Conservation (phyloP, 2,888 invertebrate genomes). For the Heliconius charithonia region DNA sequence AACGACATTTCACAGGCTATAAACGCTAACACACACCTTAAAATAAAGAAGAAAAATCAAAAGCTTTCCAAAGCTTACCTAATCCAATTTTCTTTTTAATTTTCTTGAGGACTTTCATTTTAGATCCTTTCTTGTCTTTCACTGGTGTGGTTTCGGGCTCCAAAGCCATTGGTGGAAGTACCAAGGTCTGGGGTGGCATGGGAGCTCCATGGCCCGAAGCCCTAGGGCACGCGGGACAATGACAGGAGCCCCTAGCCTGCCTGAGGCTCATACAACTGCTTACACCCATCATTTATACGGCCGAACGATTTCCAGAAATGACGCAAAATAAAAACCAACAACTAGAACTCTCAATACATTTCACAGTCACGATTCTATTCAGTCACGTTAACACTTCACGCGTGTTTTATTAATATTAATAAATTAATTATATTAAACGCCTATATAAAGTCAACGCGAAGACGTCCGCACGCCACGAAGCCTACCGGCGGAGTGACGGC, state of each 20-base stretch:
- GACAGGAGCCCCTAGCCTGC: constrained; percentile 82
- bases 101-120: constrained; percentile 95
- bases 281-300: constrained; percentile 78
- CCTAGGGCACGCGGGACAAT: constrained; percentile 81
- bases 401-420: constrained; percentile 35
- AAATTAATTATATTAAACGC: not conserved
- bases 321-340: constrained; percentile 32
- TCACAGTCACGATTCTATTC: constrained; percentile 49
- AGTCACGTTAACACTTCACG: constrained; percentile 49
- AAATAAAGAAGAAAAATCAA: not conserved
- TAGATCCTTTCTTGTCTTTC: constrained; percentile 82
- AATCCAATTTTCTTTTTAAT: constrained; percentile 94
- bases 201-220: constrained; percentile 67
- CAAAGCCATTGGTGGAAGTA: constrained; percentile 77
- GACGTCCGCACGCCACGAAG: constrained; percentile 70
- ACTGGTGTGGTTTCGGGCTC: constrained; percentile 77
- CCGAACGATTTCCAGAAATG: constrained; percentile 41
- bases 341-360: constrained; percentile 46
- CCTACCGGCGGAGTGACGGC: constrained; percentile 67
- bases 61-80: constrained; percentile 84
- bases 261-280: constrained; percentile 84
- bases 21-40: not conserved
- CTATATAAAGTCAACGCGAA: constrained; percentile 50
- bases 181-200: constrained; percentile 77
- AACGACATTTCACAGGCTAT: not conserved